A percentile compares a stretch with the other conserved stretches of the same genome.
These are phyloP conservation scores for Vollenhovia emeryi DNA, from an alignment of 1,140 invertebrate genomes.

Conservation along the genomic window DNA sequence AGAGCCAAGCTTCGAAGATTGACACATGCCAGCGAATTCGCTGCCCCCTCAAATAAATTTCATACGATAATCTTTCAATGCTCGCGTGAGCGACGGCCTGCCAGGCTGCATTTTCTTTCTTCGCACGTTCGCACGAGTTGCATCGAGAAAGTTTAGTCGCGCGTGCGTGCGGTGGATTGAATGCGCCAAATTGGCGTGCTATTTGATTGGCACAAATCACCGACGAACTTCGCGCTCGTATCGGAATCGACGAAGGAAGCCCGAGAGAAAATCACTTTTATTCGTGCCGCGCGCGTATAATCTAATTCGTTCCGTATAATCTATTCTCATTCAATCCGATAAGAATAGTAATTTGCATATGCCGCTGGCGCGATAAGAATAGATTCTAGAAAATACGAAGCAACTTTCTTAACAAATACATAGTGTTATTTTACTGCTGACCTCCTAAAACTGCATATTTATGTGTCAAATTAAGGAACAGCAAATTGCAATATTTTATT, in stretches of 20 bases:
- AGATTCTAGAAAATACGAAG: conserved; percentile 21
- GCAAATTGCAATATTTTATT: background rate
- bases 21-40: conserved; percentile 43
- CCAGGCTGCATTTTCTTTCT: conserved; percentile 53
- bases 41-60: conserved; percentile 67
- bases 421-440: background rate
- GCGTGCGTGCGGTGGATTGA: conserved; percentile 43
- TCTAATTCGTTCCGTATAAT: conserved; percentile 54
- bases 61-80: conserved; percentile 65
- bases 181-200: conserved; percentile 61
- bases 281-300: conserved; percentile 52
- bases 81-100: conserved; percentile 40
- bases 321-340: conserved; percentile 54
- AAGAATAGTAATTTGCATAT: conserved; percentile 54
- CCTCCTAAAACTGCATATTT: background rate
- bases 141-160: conserved; percentile 56
- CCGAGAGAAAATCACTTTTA: conserved; percentile 56
- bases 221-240: conserved; percentile 55
- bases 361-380: background rate
- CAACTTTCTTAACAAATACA: conserved; percentile 4
- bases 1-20: conserved; percentile 30
- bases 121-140: conserved; percentile 38
- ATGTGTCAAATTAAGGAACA: background rate
- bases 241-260: conserved; percentile 59
- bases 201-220: conserved; percentile 62